phyloP scores from a whole-genome alignment of 2,797 vertebrate genomes.

The Squalus acanthias region DNA sequence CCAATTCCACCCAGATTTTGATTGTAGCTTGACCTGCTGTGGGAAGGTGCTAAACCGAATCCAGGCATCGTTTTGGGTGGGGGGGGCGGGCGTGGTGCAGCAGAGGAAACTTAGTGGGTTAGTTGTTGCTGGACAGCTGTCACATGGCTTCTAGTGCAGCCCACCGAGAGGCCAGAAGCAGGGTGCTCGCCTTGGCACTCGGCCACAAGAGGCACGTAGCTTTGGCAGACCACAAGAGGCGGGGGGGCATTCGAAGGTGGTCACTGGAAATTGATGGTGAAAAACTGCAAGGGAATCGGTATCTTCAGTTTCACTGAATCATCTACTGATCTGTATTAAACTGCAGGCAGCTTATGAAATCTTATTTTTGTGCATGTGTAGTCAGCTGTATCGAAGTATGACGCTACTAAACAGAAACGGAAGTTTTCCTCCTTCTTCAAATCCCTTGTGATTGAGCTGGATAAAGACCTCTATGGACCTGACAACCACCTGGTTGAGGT shows the following conservation, averaged over 20 bases:
- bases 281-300: not conserved
- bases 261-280: not conserved
- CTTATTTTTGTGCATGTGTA: constrained; percentile 48
- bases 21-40: not conserved
- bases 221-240: not conserved
- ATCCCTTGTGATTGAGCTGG: constrained; percentile 95
- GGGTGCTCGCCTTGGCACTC: not conserved
- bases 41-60: not conserved
- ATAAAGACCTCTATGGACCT: constrained; percentile 96
- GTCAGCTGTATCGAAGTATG: constrained; percentile 96
- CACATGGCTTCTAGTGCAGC: not conserved
- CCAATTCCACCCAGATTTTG: not conserved
- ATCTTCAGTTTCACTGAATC: not conserved
- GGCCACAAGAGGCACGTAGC: not conserved
- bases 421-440: constrained; percentile 99
- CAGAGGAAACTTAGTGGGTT: not conserved
- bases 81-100: not conserved
- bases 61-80: not conserved
- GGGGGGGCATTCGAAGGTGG: not conserved
- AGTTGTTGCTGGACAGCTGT: not conserved
- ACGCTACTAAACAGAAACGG: constrained; percentile 97
- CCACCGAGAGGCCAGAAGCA: not conserved
- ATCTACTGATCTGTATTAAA: not conserved
- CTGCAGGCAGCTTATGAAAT: not conserved
- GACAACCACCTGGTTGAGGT: constrained; percentile 99